Evolutionary conservation across 2,797 vertebrate species (phyloP), one percentile per base, ranked within the genome.

Genomic region (Rhinichthys osculus): DNA sequence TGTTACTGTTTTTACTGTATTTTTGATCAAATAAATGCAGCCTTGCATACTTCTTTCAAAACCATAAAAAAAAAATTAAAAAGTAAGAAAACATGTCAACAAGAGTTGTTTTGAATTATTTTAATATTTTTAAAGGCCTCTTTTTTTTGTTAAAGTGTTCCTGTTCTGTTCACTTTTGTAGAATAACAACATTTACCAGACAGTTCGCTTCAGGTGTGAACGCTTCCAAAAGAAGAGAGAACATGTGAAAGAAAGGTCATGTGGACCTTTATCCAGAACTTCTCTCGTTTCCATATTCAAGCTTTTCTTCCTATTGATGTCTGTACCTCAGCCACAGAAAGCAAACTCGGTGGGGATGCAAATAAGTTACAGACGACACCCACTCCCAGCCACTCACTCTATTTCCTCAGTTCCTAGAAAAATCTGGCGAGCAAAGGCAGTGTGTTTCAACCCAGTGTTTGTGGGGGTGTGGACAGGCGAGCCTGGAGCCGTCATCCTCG

Each of bases 401-500:
- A 27, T 79, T 59, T 69, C 8, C 16, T 23, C 54, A 5, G 77
- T 40, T 85, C 78, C 69, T 73, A 8, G 69, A 85, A 81, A 35
- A 79, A 81, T 59, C 77, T 67, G 77, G 77, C 9, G 50, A 79
- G 40, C 44, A 40, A 66, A 78, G 72, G 62, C 62, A 38, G 38
- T n/a, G 40, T 57, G n/a, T 72, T 52, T 81, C 70, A 85, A 69
- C 54, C 33, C 8, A 66, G 40, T 83, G 52, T 82, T 71, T 83
- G 82, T 72, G 86, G 54, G 76, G 66, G 86, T 84, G 69, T 85
- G 84, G 78, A 85, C 35, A 73, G 81, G 38, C 81, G 38, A 82
- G 81, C 81, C 35, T 57, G 27, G 73, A 72, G 44, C 72, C 77
- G 21, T 84, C 72, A 85, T 64, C 70, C 19, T 67, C 38, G 57